Conservation (phyloP, 2,797 vertebrate species). For the Hoplostethus atlanticus region DNA sequence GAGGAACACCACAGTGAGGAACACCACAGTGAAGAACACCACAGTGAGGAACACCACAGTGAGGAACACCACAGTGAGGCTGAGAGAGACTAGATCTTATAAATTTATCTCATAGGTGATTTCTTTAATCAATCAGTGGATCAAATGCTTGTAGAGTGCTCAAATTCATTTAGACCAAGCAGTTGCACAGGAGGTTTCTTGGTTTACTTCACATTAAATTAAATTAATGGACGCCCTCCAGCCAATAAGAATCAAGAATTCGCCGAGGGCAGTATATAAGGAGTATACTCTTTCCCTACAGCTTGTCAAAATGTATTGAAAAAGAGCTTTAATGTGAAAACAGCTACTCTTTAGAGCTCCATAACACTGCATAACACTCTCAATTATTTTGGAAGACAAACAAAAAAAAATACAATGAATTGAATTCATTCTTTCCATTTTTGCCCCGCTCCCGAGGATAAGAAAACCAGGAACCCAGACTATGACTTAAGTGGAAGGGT, state of each 20-base stretch:
- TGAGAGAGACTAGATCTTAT: no score
- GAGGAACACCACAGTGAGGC: no score
- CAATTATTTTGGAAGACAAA: conserved; percentile 61
- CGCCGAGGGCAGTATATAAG: neutral
- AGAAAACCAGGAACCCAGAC: conserved; percentile 74
- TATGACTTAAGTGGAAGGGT: conserved; percentile 79
- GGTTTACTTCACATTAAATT: neutral
- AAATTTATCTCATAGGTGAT: no score
- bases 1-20: no score
- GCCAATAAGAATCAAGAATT: neutral
- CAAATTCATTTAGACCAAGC: neutral
- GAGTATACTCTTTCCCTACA: neutral
- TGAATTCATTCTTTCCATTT: conserved; percentile 77
- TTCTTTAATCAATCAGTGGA: neutral
- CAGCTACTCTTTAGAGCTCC: conserved; percentile 1
- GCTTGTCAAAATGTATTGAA: conserved; percentile 9
- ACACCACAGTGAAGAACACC: no score
- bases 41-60: no score
- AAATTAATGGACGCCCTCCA: neutral
- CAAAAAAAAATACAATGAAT: conserved; percentile 67
- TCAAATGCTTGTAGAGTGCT: neutral
- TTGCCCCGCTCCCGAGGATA: conserved; percentile 66
- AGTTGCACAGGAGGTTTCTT: neutral
- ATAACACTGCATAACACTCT: conserved; percentile 27
- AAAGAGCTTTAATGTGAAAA: conserved; percentile 14